Conservation (phyloP, 2,113 vertebrate genomes). For the Oriolus oriolus region DNA sequence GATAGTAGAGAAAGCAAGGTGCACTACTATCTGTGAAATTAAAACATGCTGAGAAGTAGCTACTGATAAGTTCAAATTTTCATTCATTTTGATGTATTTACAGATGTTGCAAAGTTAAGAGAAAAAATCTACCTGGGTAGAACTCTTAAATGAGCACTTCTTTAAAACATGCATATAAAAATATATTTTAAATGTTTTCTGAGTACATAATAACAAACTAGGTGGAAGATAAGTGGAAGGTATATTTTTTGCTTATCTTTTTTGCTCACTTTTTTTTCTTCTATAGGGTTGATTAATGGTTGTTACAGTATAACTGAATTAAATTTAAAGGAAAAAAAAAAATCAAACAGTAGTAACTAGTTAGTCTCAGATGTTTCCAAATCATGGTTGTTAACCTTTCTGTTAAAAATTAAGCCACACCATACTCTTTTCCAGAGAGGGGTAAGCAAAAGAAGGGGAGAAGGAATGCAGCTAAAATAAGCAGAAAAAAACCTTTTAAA, state of each 20-base stretch:
- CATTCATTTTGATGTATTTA: background rate
- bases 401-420: background rate
- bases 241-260: background rate
- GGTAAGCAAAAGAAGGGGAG: background rate
- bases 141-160: background rate
- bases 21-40: background rate
- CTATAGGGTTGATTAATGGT: background rate
- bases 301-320: background rate
- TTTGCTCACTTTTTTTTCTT: background rate
- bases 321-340: background rate
- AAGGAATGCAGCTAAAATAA: background rate
- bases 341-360: background rate
- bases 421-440: background rate
- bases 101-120: background rate
- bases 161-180: background rate
- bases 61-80: background rate
- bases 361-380: background rate
- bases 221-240: background rate
- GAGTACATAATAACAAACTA: background rate
- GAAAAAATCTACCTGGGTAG: background rate
- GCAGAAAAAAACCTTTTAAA: background rate
- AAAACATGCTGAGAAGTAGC: background rate
- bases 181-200: background rate
- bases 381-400: background rate
- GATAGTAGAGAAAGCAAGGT: background rate